A percentile compares a stretch with the other conserved stretches of the same genome.
phyloP scores from a whole-genome alignment of 2,888 invertebrate species.

The Cactoblastis cactorum region DNA sequence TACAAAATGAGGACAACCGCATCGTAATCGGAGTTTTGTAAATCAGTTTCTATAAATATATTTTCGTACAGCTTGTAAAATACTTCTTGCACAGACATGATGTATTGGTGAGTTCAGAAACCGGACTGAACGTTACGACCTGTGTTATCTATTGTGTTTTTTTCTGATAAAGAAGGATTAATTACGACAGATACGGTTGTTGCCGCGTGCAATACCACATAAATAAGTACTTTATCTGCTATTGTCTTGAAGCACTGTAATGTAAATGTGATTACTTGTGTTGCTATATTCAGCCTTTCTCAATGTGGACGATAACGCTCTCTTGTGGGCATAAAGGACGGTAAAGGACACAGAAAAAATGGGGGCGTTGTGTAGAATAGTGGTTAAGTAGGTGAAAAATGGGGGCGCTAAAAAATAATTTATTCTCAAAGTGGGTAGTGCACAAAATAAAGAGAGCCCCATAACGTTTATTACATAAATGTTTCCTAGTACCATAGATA shows the following conservation, averaged over 20 bases:
- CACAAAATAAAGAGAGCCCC: no score
- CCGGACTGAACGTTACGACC: not conserved
- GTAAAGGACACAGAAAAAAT: no score
- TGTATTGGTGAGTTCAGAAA: not conserved
- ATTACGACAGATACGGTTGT: conserved; percentile 5
- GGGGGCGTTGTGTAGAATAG: no score
- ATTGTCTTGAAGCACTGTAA: not conserved
- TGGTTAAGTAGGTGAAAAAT: no score
- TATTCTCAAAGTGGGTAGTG: no score
- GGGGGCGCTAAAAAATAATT: no score
- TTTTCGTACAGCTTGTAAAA: conserved; percentile 62
- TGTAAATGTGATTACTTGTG: not conserved
- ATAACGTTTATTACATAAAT: no score
- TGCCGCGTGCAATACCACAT: not conserved
- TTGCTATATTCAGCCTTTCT: no score
- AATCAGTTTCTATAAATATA: conserved; percentile 64
- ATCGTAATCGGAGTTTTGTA: conserved; percentile 78
- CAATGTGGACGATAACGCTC: no score
- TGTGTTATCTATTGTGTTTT: not conserved
- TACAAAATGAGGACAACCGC: conserved; percentile 80
- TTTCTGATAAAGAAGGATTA: not conserved
- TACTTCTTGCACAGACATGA: conserved; percentile 17
- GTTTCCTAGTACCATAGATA: no score
- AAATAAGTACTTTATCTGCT: not conserved
- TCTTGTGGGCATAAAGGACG: no score